Base-by-base conservation (phyloP, 2,888 invertebrate species). In the Micropterix aruncella region DNA sequence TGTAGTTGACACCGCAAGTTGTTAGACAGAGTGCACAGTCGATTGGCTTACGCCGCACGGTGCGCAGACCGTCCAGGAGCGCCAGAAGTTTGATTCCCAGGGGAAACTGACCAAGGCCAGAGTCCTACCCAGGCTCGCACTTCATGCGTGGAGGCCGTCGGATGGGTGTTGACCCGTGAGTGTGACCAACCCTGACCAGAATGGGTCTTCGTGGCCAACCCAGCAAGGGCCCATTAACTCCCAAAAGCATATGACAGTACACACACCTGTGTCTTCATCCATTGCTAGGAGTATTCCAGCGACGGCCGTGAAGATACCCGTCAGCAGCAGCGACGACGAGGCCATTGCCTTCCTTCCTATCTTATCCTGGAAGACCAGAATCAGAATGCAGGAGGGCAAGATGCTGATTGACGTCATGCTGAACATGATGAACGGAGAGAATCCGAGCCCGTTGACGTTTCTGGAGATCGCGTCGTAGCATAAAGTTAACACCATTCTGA, bases 381-480 rank as follows among this genome's bases (percentile, higher is more conserved):
- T 62, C 43, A 75, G 59, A 37, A 73, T 51, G 51, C 75, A 75
- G 9, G 74, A 73, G n/a, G 76, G 76, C 40, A 75, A 57, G 48
- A 75, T 75, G 1, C 73, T 70, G 15, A 66, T 56, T 36, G 75
- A 73, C 47, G 72, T 73, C 40, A 71, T 54, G 16, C 67, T 66
- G 58, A 76, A 75, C 56, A 75, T 65, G 38, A 70, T 49, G 53
- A 74, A 75, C 37, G 75, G 74, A 16, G 74, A 73, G 51, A 66
- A 65, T 40, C 69, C 71, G 47, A 73, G 59, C 49, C 72, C 74
- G 54, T 71, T 68, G 4, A 76, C 68, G 53, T 76, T 74, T 43
- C 74, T 63, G 3, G 75, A 74, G 41, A 75, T 74, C 12, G 74
- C 74, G 53, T 76, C 76, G 52, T 75, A 76, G 53, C 74, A 72